Base-by-base conservation (phyloP, 1,140 invertebrate genomes). In the Trachymyrmex cornetzi region DNA sequence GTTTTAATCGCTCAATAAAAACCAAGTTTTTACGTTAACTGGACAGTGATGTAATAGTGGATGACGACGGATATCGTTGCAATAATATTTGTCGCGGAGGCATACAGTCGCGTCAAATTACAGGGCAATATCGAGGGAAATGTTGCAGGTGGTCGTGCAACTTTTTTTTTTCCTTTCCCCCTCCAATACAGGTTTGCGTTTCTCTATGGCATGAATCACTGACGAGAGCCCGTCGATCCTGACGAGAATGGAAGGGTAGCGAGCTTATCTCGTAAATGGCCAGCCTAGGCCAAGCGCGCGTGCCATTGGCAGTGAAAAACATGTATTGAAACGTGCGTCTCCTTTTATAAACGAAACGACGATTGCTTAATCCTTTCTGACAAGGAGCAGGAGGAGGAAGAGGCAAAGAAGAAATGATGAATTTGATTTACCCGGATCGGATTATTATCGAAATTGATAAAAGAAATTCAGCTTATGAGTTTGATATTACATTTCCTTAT, bases 301-400 rank as follows among this genome's bases (percentile, higher is more conserved):
- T 93, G 93, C 88, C 91, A 95, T 94, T 94, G 94, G 92, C 94
- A 94, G 93, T 95, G 94, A 95, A 94, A 95, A 94, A 90, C 93
- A 86, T 89, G 94, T 93, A 95, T 93, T 93, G 94, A 94, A 94
- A 94, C 94, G 91, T 93, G 93, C 91, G 92, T 93, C 87, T 93
- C 93, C 94, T 94, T 95, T 95, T 95, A 94, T 92, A 92, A 94
- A 91, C 89, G 85, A 91, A 93, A 92, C 79, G 88, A 89, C 94
- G 94, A 94, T 95, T 95, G 93, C 94, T 95, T 93, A 94, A 95
- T 94, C 91, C 91, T 91, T 92, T 85, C 79, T 7, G 63, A 87
- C 77, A 77, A 90, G 86, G 44, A 87, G 55, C 0, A 57, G 82
- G 66, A 86, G 79, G 82, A 53, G 75, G 86, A 9, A 57, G n/a